Evolutionary conservation across 2,113 vertebrate genomes (phyloP), one percentile per base, ranked within the genome.

Genomic region (Stercorarius parasiticus): DNA sequence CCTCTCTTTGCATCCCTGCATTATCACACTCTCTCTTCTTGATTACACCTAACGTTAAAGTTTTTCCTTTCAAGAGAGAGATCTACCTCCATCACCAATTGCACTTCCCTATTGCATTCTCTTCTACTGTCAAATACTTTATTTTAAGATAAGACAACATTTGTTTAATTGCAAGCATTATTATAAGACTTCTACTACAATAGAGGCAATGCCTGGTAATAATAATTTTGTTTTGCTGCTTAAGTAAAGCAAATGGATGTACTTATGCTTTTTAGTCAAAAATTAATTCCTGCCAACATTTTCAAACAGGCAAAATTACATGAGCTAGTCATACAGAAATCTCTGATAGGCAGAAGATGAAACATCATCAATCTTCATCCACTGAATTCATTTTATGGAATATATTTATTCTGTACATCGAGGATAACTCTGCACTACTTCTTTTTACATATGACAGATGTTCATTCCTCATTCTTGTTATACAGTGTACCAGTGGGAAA

Each of bases 211-310:
- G 58, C 13, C 62, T 88, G 53, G 66, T 59, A 90, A 92, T 59
- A 88, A 93, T 84, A 90, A 61, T 83, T 91, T 64, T 86, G 42
- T 12, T 92, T 95, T 93, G 43, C n/a, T 91, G 95, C 93, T 84
- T 89, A 89, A 93, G 79, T 82, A 89, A 88, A 92, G 42, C 62
- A 91, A 94, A 89, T 3, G 20, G 55, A 91, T 38, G 11, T 59
- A 84, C n/a, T 93, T 78, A 53, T 3, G 36, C 47, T 47, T 95
- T 95, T 93, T 64, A 89, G 77, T 76, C 5, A 87, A 89, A 94
- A 94, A 94, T 69, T 90, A 65, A 84, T 91, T 94, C 73, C 86
- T 97, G 90, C 21, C 65, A 89, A 74, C 49, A 23, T 64, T 87
- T 87, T 67, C 61, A 88, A 90, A 78, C 67, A 67, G 82, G 25